Base-by-base conservation (phyloP, 2,797 vertebrate genomes). In the Coccyzus lansbergi region DNA sequence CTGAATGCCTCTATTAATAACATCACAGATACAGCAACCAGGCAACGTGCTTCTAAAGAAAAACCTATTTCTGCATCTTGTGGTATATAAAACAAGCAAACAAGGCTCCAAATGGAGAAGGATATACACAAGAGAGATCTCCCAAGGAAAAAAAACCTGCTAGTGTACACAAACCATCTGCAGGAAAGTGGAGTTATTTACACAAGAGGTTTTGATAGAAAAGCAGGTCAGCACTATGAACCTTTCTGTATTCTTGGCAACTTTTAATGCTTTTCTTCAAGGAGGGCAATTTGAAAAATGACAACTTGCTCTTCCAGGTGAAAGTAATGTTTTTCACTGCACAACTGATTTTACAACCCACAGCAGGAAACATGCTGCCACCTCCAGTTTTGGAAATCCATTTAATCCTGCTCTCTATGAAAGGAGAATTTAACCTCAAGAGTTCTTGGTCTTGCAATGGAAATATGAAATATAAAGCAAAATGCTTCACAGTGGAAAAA, bases 281-380 rank as follows among this genome's bases (percentile, higher is more conserved):
- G 83, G 33, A 94, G 68, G 58, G 85, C 70, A 77, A 80, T 95
- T 80, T 91, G 18, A 82, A 86, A 94, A 91, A 89, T 55, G 81
- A 92, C 68, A 93, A 59, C 86, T 88, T 69, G 74, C 72, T 95
- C 92, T 87, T 95, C 88, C 79, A 92, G 90, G 75, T 81, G 87
- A 85, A 92, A 20, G 68, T 20, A 88, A 84, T 58, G 52, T 68
- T 86, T 81, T 71, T 90, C 81, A 67, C 71, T 48, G 56, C 78
- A 40, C 63, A 94, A 67, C 64, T 74, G 87, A 92, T 72, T 85
- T 87, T 88, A 92, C 75, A 93, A 44, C 44, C 34, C 83, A 67
- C 95, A 94, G 87, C 77, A 82, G 78, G 60, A 88, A 95, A 83
- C 48, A 33, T 2, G 8, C 67, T 3, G 0, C 88, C 89, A 95